Conservation (phyloP, 2,113 vertebrate genomes). For the Clarias macrocephalus region DNA sequence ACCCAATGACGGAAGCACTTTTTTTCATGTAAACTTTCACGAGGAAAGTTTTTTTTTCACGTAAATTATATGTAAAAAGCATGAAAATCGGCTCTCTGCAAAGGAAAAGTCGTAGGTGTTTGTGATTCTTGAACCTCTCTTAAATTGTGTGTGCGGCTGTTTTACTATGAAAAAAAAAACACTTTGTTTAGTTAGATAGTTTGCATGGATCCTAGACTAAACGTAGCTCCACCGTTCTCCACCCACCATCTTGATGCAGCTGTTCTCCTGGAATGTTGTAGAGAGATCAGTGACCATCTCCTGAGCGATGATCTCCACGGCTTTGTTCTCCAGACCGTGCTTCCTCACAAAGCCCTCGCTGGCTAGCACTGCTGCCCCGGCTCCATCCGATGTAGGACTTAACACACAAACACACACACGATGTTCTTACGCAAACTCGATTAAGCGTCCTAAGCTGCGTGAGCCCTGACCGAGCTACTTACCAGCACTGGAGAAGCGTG, state of each 20-base stretch:
- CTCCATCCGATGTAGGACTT: constrained; percentile 92
- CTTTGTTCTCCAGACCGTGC: constrained; percentile 77
- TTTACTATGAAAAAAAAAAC: neutral
- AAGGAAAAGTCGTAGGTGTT: neutral
- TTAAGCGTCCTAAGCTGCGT: neutral
- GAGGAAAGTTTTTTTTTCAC: too few species aligned
- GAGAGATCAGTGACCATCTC: constrained; percentile 89
- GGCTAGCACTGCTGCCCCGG: constrained; percentile 87
- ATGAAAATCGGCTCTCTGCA: neutral
- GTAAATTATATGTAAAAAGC: neutral
- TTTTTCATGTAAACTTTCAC: too few species aligned
- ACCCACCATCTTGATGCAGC: constrained; percentile 84
- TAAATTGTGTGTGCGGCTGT: neutral
- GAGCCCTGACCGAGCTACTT: constrained; percentile 58
- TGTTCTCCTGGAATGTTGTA: constrained; percentile 86
- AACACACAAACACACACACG: neutral
- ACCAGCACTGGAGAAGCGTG: constrained; percentile 95
- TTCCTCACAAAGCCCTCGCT: constrained; percentile 83
- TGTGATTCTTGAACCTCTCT: neutral
- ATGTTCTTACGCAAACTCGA: neutral
- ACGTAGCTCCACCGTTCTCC: neutral
- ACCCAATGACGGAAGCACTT: too few species aligned
- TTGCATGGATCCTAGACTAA: neutral
- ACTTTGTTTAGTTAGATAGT: too few species aligned
- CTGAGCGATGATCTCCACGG: constrained; percentile 95